Base-by-base conservation (phyloP, 2,888 invertebrate genomes). In the Tachina lurida region DNA sequence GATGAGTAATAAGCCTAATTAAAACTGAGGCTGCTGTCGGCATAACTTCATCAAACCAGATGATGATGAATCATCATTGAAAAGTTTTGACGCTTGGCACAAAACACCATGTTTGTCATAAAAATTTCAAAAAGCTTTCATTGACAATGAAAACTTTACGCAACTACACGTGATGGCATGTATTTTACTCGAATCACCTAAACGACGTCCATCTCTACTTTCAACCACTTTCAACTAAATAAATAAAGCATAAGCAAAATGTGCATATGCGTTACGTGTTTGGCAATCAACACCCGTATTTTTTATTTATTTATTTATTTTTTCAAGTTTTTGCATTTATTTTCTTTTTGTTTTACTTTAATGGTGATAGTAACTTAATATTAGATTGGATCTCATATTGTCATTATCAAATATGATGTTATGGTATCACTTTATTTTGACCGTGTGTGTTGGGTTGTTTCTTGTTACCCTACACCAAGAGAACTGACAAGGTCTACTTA, bases 191-290 rank as follows among this genome's bases (percentile, higher is more conserved):
- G 31, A 31, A 31, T 31, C 31, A 31, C 31, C 31, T 7, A 5
- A 31, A 0, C 31, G 31, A 31, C 5, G 31, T 49, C 49, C 49
- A 49, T 49, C 49, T 67, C 45, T 39, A 47, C 17, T 68, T 19
- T 49, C 17, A 43, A 70, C 45, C 19, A 47, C 17, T 68, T 19
- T 49, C 17, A 43, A 70, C 5, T 52, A 5, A 52, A 70, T n/a
- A 49, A 15, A 54, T 63, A 54, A 15, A 77, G 10, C 52, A 31
- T 62, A 62, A 49, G 49, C 39, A 39, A 43, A 45, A 68, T 67
- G 68, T 83, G 65, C 43, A 68, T 67, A 81, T 83, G 71, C 43
- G 65, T 76, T 82, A 76, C 76, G 65, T 73, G 71, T 83, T 77
- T 73, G 71, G 82, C 71, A 71, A 83, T 83, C 76, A 43, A 58